A percentile compares a stretch with the other conserved stretches of the same genome.
Evolutionary conservation across 1,140 invertebrate species (phyloP).

Genomic region (Manduca sexta): DNA sequence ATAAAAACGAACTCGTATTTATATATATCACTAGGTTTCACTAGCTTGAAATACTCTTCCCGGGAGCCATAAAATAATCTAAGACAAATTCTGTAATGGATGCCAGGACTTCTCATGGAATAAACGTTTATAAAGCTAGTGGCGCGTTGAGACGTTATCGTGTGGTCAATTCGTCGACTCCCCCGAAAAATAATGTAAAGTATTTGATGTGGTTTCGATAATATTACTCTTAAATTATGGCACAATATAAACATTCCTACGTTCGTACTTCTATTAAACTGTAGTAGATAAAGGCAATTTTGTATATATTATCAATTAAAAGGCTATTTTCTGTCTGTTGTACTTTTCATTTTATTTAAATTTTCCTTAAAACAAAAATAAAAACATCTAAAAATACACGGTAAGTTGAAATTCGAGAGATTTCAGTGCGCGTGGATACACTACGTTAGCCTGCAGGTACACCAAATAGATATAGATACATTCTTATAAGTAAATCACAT

Average conservation of each 20-base stretch:
- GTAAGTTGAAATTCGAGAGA: slow-evolving; percentile 41
- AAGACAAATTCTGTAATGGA: too few relatives aligned
- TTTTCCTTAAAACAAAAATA: slow-evolving; percentile 47
- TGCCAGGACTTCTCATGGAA: too few relatives aligned
- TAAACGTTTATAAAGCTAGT: too few relatives aligned
- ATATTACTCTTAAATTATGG: neutral
- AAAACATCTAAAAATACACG: slow-evolving; percentile 53
- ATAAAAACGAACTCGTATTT: too few relatives aligned
- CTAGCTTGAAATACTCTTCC: too few relatives aligned
- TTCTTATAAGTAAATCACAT: slow-evolving; percentile 13
- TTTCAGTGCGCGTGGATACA: slow-evolving; percentile 33
- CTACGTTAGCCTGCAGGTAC: slow-evolving; percentile 14
- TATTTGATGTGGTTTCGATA: neutral
- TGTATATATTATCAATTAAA: slow-evolving; percentile 62
- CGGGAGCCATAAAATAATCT: too few relatives aligned
- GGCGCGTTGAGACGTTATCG: too few relatives aligned
- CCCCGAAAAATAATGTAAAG: too few relatives aligned
- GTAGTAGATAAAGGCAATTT: slow-evolving; percentile 27
- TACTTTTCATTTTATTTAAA: slow-evolving; percentile 37
- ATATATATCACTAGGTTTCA: too few relatives aligned
- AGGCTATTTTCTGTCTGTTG: slow-evolving; percentile 50
- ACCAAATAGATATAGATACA: slow-evolving; percentile 27
- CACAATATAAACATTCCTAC: slow-evolving; percentile 36
- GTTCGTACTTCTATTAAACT: slow-evolving; percentile 9
- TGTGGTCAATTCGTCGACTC: too few relatives aligned